These are phyloP conservation scores for Erinaceus europaeus DNA, from an alignment of 2,113 vertebrate genomes.

Conservation along the genomic window DNA sequence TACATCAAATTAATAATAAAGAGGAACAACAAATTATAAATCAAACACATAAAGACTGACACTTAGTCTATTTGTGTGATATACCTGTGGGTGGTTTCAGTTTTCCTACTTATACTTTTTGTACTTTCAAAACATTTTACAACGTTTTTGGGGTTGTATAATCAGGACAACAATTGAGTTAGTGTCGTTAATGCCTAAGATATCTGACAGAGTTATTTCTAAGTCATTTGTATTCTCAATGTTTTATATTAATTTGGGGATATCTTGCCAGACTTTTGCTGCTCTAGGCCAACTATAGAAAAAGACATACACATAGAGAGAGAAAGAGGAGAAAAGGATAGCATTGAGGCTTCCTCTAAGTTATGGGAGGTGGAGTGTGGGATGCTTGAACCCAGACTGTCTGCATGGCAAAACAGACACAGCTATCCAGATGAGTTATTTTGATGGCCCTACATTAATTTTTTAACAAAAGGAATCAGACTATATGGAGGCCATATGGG, in stretches of 20 bases:
- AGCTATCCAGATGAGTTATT: no score
- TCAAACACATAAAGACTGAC: background rate
- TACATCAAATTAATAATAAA: background rate
- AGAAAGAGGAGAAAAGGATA: no score
- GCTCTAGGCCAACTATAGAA: no score
- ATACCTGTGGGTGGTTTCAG: background rate
- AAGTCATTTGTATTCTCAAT: background rate
- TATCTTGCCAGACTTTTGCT: no score
- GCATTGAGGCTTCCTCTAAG: no score
- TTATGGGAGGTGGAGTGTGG: no score
- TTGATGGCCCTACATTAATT: no score
- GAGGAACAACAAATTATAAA: background rate
- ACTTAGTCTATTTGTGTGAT: background rate
- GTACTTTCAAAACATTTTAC: constrained; percentile 33
- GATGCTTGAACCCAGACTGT: no score
- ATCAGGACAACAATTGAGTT: background rate
- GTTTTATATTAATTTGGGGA: background rate
- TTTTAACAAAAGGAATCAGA: background rate
- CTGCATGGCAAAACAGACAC: no score
- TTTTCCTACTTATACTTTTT: background rate
- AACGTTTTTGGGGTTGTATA: background rate
- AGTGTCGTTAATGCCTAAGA: background rate
- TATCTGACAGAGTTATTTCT: background rate
- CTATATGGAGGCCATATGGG: no score
- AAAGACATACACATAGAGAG: no score